These are phyloP conservation scores for Babyrousa celebensis DNA, from an alignment of 2,797 vertebrate species.

Conservation along the genomic window DNA sequence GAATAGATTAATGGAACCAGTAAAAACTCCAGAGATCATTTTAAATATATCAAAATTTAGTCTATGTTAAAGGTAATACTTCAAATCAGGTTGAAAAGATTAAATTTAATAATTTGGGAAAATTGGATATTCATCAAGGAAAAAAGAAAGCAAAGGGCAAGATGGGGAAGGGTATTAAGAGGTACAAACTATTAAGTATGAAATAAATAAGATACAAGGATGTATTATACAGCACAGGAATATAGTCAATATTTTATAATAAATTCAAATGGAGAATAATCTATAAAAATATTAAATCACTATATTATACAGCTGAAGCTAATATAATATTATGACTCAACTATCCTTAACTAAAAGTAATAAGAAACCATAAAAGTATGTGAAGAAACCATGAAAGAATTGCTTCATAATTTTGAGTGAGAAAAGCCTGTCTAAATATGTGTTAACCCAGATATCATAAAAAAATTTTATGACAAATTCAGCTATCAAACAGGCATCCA, in stretches of 20 bases:
- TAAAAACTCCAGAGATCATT: not conserved
- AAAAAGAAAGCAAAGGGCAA: not conserved
- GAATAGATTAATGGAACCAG: not conserved
- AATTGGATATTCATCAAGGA: not conserved
- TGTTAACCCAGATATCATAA: not conserved
- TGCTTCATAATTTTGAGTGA: constrained; percentile 31
- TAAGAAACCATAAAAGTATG: not conserved
- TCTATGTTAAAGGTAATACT: not conserved
- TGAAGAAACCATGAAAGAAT: not conserved
- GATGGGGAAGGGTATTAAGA: not conserved
- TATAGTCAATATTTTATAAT: not conserved
- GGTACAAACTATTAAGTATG: not conserved
- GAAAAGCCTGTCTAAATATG: not conserved
- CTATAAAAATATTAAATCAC: not conserved
- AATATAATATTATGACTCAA: not conserved
- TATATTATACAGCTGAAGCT: not conserved
- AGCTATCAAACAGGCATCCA: not conserved
- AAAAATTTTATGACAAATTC: not conserved
- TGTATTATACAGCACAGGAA: not conserved
- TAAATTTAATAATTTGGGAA: not conserved
- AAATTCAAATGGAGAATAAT: not conserved
- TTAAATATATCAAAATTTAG: not conserved
- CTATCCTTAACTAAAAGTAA: not conserved
- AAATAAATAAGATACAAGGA: not conserved
- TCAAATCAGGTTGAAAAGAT: not conserved